Percentiles rank a stretch among this genome's conserved stretches.
Evolutionary conservation across 2,797 vertebrate genomes (phyloP).

Genomic region (Sebastes vulpes): DNA sequence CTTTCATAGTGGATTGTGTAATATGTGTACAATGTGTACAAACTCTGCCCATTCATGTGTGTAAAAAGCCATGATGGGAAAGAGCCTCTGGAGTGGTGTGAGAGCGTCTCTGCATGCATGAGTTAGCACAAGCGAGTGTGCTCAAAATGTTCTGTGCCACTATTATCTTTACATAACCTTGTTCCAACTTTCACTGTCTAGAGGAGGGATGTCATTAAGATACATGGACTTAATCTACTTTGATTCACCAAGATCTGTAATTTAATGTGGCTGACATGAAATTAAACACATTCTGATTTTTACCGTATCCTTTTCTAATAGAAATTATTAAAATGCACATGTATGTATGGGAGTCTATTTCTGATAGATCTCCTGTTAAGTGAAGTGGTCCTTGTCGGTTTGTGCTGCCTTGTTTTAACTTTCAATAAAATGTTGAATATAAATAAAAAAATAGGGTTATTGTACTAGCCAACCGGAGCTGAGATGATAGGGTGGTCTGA

Average conservation of each 20-base stretch:
- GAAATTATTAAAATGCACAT: neutral
- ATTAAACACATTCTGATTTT: neutral
- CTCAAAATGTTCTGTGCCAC: slow-evolving; percentile 12
- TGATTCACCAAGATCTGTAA: neutral
- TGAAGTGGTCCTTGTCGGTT: no score
- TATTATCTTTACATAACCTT: slow-evolving; percentile 46
- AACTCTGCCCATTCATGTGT: slow-evolving; percentile 31
- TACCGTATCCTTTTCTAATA: neutral
- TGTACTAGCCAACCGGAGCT: slow-evolving; percentile 40
- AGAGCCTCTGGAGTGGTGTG: slow-evolving; percentile 5
- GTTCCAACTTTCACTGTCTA: neutral
- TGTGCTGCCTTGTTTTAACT: no score
- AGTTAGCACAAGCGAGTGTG: slow-evolving; percentile 9
- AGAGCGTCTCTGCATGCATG: slow-evolving; percentile 34
- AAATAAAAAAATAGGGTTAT: neutral
- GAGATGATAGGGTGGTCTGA: slow-evolving; percentile 58
- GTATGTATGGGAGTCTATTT: no score
- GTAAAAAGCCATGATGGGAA: slow-evolving; percentile 18
- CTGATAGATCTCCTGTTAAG: no score
- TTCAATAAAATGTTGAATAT: no score
- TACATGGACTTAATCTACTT: neutral
- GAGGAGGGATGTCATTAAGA: neutral
- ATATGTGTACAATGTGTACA: slow-evolving; percentile 6
- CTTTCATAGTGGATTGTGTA: slow-evolving; percentile 19
- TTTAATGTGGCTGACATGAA: neutral